A percentile compares a stretch with the other conserved stretches of the same genome.
phyloP scores from a whole-genome alignment of 1,140 invertebrate genomes.

The Anastrepha obliqua region DNA sequence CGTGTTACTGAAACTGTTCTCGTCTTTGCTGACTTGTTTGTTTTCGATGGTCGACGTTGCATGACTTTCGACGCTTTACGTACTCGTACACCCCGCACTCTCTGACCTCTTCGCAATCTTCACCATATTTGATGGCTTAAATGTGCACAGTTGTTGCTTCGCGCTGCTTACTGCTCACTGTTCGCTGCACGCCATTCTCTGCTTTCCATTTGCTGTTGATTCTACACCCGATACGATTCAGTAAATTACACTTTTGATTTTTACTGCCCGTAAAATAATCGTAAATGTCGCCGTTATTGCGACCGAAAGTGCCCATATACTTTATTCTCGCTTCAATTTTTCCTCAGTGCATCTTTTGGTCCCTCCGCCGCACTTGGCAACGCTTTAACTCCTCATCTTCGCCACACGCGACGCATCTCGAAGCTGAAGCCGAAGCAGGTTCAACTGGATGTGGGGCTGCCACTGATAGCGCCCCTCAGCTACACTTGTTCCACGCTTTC shows the following conservation, averaged over 20 bases:
- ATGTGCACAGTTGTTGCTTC: slow-evolving; percentile 16
- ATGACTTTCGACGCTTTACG: neutral
- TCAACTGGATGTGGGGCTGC: slow-evolving; percentile 42
- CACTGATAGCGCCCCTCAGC: neutral
- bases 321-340: slow-evolving; percentile 63
- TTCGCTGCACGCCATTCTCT: neutral
- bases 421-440: slow-evolving; percentile 31
- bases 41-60: neutral
- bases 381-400: slow-evolving; percentile 21
- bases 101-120: slow-evolving; percentile 2
- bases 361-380: neutral
- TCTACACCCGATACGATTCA: slow-evolving; percentile 61
- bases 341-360: slow-evolving; percentile 64
- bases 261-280: slow-evolving; percentile 74
- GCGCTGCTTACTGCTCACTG: neutral
- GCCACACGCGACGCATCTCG: slow-evolving; percentile 7
- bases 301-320: slow-evolving; percentile 72
- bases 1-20: slow-evolving; percentile 28
- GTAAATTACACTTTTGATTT: slow-evolving; percentile 74
- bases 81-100: neutral
- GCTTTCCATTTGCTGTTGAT: slow-evolving; percentile 16
- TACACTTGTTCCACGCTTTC: slow-evolving; percentile 32
- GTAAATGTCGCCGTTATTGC: slow-evolving; percentile 74
- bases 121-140: slow-evolving; percentile 23
- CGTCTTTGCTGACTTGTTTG: neutral